Conservation (phyloP, 2,888 invertebrate genomes). For the Drosophila melanosoma region DNA sequence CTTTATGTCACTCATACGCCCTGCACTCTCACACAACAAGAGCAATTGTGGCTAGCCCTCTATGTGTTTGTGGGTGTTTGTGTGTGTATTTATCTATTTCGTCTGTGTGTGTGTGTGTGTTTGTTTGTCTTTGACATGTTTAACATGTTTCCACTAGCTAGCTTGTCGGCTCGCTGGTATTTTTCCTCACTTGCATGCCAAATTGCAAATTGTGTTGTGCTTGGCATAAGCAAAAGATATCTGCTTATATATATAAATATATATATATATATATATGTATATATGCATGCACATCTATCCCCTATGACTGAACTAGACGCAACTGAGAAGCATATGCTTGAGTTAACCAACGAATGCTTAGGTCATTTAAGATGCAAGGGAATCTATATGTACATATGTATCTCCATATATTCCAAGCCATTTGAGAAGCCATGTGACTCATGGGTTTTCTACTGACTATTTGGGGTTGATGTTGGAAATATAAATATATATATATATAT, state of each 20-base stretch:
- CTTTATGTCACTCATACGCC: conserved; percentile 70
- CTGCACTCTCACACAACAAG: conserved; percentile 11
- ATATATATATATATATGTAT: not conserved
- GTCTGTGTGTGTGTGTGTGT: conserved; percentile 4
- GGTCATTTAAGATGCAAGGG: conserved; percentile 5
- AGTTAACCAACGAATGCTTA: conserved; percentile 5
- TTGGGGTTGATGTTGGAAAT: not conserved
- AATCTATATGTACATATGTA: not conserved
- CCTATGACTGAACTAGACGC: conserved; percentile 1
- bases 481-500: not conserved
- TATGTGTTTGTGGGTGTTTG: conserved; percentile 1
- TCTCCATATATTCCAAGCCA: not conserved
- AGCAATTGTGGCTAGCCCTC: conserved; percentile 20
- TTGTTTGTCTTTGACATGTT: conserved; percentile 52
- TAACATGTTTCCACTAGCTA: conserved; percentile 57
- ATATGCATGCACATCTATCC: not conserved
- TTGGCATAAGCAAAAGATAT: conserved; percentile 9
- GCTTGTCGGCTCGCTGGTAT: conserved; percentile 3
- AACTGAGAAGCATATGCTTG: conserved; percentile 2
- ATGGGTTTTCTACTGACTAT: not conserved
- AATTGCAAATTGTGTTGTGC: conserved; percentile 37
- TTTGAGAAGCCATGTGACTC: conserved; percentile 1
- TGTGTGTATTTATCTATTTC: conserved; percentile 19
- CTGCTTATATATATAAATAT: not conserved
- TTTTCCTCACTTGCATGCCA: conserved; percentile 26